Evolutionary conservation across 2,888 invertebrate species (phyloP), one percentile per base, ranked within the genome.

Genomic region (Dorcus parallelipipedus): DNA sequence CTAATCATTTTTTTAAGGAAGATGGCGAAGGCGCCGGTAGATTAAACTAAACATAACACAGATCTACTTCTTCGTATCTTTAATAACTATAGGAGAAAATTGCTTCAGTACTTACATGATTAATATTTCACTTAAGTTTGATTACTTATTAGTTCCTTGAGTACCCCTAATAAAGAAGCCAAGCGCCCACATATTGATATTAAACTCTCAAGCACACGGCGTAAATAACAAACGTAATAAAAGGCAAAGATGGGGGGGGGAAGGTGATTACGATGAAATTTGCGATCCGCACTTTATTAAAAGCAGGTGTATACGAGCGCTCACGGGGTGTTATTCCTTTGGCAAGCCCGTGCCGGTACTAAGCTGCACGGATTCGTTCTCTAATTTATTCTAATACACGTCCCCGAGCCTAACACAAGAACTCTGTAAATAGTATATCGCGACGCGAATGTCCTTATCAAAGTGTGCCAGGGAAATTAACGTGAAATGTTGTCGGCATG

Each of bases 331-430:
- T 20, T 20, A 9, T 23, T 45, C 23, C 45, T n/a, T 3, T 45
- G 52, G 60, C 60, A 62, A 56, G 55, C 62, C 55, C 58, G 60
- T 42, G 60, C 40, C 56, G 52, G 62, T 49, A 62, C 62, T 62
- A 62, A 59, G 56, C 58, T 9, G 45, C 20, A 50, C 38, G 38
- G 43, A 54, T 47, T 58, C 58, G 58, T 62, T 54, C 62, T 58
- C 62, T 58, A 60, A 62, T 62, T 62, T 58, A 62, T 60, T 60
- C 60, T 38, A 43, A 60, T 60, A 62, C 62, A 62, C 62, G 62
- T 62, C 57, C 43, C 45, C 54, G 49, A 39, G 39, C 45, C 45
- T 8, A 20, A 45, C 20, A 45, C 14, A 45, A 23, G 45, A 45
- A 45, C 45, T 45, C 23, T 45, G 45, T 45, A 45, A 45, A 45